Evolutionary conservation across 1,140 invertebrate species (phyloP).

Genomic region (Marisa cornuarietis): DNA sequence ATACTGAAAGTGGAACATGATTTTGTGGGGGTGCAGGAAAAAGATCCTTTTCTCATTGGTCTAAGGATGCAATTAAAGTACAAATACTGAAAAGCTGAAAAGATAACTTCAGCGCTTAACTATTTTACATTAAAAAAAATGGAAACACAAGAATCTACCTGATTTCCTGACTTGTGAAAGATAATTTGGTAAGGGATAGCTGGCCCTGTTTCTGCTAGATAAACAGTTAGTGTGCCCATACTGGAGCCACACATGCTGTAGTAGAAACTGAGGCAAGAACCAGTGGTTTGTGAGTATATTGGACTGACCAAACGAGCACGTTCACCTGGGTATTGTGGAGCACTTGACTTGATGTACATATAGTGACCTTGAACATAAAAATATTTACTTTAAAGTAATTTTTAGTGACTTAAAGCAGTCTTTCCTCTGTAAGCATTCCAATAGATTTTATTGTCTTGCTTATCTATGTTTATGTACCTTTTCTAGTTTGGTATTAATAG

Average conservation of each 20-base stretch:
- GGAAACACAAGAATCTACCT: background rate
- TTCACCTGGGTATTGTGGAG: conserved; percentile 63
- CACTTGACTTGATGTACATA: conserved; percentile 79
- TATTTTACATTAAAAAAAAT: too few relatives aligned
- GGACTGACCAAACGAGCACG: conserved; percentile 55
- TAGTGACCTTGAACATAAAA: conserved; percentile 32
- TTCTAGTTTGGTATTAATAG: too few relatives aligned
- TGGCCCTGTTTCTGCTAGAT: conserved; percentile 6
- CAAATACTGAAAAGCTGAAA: too few relatives aligned
- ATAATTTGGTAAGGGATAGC: background rate
- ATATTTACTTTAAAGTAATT: background rate
- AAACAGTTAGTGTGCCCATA: conserved; percentile 55
- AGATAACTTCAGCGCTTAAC: too few relatives aligned
- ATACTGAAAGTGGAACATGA: too few relatives aligned
- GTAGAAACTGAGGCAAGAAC: conserved; percentile 70
- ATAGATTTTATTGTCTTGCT: too few relatives aligned
- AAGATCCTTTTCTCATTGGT: too few relatives aligned
- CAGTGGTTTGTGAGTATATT: conserved; percentile 38
- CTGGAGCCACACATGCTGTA: conserved; percentile 79
- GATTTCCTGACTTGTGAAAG: conserved; percentile 7
- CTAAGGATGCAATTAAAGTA: too few relatives aligned
- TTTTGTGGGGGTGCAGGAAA: too few relatives aligned
- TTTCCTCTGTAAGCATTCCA: too few relatives aligned
- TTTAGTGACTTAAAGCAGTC: too few relatives aligned
- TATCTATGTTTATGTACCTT: too few relatives aligned